phyloP scores from a whole-genome alignment of 2,797 vertebrate species.

The Spinus pinus region DNA sequence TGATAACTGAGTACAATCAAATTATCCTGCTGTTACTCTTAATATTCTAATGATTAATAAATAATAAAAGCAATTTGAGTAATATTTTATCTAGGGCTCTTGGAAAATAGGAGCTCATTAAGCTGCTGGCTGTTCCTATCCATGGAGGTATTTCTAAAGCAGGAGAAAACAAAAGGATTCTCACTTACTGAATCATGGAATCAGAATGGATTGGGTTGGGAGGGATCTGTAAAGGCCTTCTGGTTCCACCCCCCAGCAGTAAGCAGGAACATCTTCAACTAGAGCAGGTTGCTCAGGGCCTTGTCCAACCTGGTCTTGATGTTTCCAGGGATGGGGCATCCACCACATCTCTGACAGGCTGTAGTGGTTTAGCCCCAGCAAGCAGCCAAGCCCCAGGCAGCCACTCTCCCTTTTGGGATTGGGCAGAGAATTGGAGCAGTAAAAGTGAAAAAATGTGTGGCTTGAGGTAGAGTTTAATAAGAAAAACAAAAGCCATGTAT shows the following conservation, averaged over 20 bases:
- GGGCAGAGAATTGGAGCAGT: fast-evolving
- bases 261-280: neutral
- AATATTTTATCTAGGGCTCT: neutral
- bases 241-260: neutral
- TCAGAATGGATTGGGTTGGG: neutral
- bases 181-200: neutral
- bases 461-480: neutral
- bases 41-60: neutral
- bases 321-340: neutral
- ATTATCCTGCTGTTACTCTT: neutral
- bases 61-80: neutral
- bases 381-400: neutral
- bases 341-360: neutral
- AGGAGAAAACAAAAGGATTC: neutral
- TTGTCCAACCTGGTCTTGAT: neutral
- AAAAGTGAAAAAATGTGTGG: neutral
- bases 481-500: neutral
- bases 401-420: no score
- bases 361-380: neutral
- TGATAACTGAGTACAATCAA: neutral
- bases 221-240: neutral
- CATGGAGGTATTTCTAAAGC: neutral
- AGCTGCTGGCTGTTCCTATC: neutral
- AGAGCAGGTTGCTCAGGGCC: neutral
- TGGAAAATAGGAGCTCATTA: neutral